Evolutionary conservation across 53 echinoderm and acorn worm genomes (phyloP).

Genomic region (Hippasteria phrygiana): DNA sequence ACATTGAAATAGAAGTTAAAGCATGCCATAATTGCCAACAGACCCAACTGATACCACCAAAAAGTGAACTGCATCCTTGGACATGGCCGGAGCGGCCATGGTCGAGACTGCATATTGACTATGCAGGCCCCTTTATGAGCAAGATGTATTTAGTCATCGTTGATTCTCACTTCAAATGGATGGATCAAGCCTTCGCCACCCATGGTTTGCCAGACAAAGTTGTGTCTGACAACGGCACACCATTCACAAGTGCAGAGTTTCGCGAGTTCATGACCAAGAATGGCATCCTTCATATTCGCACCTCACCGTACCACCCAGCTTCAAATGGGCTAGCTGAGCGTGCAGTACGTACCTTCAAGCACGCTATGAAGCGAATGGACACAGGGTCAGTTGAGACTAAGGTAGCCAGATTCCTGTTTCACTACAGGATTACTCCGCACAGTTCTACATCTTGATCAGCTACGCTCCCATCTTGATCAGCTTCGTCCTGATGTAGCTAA

Average conservation of each 20-base stretch:
- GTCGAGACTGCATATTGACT: constrained; percentile 40
- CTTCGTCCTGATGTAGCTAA: constrained; percentile 27
- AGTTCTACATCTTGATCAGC: constrained; percentile 3
- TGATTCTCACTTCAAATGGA: constrained; percentile 66
- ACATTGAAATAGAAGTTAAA: constrained; percentile 48
- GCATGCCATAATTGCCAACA: constrained; percentile 42
- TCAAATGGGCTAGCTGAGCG: constrained; percentile 60
- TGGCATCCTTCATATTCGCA: constrained; percentile 43
- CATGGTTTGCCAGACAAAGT: constrained; percentile 58
- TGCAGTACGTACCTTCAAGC: constrained; percentile 57
- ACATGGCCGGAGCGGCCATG: constrained; percentile 26
- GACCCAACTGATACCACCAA: constrained; percentile 15
- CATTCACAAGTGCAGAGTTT: constrained; percentile 32
- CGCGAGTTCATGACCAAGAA: constrained; percentile 50
- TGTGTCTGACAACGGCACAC: constrained; percentile 49
- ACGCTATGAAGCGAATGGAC: constrained; percentile 43
- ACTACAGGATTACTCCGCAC: constrained; percentile 53
- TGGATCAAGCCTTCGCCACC: constrained; percentile 56
- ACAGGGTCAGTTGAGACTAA: constrained; percentile 33
- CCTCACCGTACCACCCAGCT: constrained; percentile 56
- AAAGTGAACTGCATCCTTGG: constrained; percentile 22
- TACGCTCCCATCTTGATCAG: constrained; percentile 51
- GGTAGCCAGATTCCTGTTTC: constrained; percentile 46
- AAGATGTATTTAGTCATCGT: constrained; percentile 49
- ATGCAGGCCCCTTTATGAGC: constrained; percentile 17